A percentile compares a stretch with the other conserved stretches of the same genome.
These are phyloP conservation scores for Achatina immaculata DNA, from an alignment of 1,140 invertebrate genomes.

Conservation along the genomic window DNA sequence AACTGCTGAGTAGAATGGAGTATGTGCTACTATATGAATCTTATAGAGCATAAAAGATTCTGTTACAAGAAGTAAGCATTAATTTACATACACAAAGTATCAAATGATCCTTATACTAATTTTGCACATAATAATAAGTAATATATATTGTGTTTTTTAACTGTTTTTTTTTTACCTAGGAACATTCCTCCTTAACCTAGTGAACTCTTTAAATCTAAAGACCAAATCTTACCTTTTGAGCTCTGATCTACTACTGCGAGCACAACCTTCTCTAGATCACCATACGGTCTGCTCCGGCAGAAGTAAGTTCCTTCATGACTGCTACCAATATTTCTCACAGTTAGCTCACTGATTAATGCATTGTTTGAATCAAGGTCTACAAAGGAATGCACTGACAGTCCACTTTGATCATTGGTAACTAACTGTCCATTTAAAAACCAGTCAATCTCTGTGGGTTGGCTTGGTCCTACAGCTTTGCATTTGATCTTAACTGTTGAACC, in stretches of 20 bases:
- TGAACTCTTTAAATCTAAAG: no score
- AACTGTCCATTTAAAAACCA: slow-evolving; percentile 45
- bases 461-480: slow-evolving; percentile 37
- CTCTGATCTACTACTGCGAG: slow-evolving; percentile 33
- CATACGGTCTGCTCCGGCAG: slow-evolving; percentile 42
- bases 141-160: no score
- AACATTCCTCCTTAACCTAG: no score
- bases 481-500: slow-evolving; percentile 32
- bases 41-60: no score
- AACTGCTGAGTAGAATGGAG: no score
- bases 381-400: slow-evolving; percentile 19
- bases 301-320: slow-evolving; percentile 41
- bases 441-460: slow-evolving; percentile 33
- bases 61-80: no score
- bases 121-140: no score
- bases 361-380: background rate
- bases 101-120: no score
- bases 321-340: slow-evolving; percentile 11
- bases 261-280: slow-evolving; percentile 20
- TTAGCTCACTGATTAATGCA: slow-evolving; percentile 38
- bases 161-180: slow-evolving; percentile 60
- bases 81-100: no score
- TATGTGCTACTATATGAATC: no score
- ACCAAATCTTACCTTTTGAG: no score
- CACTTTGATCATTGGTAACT: slow-evolving; percentile 1